Conservation (phyloP, 1,140 invertebrate genomes). For the Eubasilissa regina region DNA sequence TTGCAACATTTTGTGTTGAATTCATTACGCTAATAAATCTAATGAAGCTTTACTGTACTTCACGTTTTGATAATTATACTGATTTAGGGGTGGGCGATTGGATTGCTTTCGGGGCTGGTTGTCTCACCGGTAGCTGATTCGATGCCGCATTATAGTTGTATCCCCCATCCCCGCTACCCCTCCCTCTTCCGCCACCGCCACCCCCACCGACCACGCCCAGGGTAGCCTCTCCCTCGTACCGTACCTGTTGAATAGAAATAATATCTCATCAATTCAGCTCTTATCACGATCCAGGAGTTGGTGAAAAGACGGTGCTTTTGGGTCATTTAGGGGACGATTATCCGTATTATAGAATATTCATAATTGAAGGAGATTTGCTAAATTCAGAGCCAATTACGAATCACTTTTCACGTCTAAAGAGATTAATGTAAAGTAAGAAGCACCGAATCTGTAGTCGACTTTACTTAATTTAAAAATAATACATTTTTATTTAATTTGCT, state of each 20-base stretch:
- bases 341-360: too few species aligned
- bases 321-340: too few species aligned
- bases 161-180: constrained; percentile 66
- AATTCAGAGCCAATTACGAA: too few species aligned
- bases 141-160: constrained; percentile 73
- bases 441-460: too few species aligned
- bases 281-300: constrained; percentile 25
- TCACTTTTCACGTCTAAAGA: too few species aligned
- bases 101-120: constrained; percentile 62
- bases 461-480: too few species aligned
- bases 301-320: constrained; percentile 2
- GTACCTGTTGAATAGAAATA: constrained; percentile 63
- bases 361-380: too few species aligned
- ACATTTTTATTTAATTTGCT: too few species aligned
- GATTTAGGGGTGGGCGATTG: constrained; percentile 32
- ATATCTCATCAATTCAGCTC: constrained; percentile 39
- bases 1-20: constrained; percentile 10
- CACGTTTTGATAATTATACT: constrained; percentile 2
- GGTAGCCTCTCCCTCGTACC: constrained; percentile 77
- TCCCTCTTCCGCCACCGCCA: constrained; percentile 63
- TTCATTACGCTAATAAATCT: not conserved
- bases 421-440: too few species aligned
- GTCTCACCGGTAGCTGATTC: constrained; percentile 65
- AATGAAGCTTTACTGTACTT: not conserved
- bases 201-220: constrained; percentile 55